Percentiles rank a stretch among this genome's conserved stretches.
These are phyloP conservation scores for Calliphora vicina DNA, from an alignment of 1,140 invertebrate genomes.

Conservation along the genomic window DNA sequence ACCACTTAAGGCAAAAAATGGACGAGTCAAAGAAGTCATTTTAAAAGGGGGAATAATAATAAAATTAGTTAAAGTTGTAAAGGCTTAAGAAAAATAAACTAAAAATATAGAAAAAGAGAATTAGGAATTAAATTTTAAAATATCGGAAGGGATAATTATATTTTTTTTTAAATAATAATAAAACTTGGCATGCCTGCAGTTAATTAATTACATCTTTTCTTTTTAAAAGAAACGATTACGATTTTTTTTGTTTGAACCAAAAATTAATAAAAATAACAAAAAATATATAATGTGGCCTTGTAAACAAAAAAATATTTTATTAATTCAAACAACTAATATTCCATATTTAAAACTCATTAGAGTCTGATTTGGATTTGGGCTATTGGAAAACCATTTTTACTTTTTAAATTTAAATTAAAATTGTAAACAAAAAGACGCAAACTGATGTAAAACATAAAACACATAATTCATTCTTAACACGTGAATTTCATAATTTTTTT, in stretches of 20 bases:
- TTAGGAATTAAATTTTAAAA: slow-evolving; percentile 8
- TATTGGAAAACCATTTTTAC: too few relatives aligned
- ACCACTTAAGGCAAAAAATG: slow-evolving; percentile 60
- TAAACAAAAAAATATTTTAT: too few relatives aligned
- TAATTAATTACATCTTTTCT: neutral
- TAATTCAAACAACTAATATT: too few relatives aligned
- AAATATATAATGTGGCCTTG: neutral
- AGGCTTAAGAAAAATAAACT: slow-evolving; percentile 26
- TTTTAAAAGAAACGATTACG: too few relatives aligned
- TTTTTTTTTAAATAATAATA: neutral
- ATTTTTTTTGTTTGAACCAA: too few relatives aligned
- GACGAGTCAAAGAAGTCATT: slow-evolving; percentile 64
- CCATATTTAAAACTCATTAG: too few relatives aligned
- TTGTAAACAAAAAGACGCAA: too few relatives aligned
- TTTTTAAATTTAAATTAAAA: neutral
- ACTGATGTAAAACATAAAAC: neutral
- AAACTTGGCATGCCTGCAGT: neutral
- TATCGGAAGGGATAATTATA: neutral
- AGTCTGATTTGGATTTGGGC: too few relatives aligned
- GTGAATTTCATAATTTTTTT: neutral
- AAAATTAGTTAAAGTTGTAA: slow-evolving; percentile 36
- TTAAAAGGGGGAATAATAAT: slow-evolving; percentile 39
- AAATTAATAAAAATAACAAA: neutral
- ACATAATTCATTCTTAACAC: neutral
- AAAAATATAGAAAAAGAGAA: slow-evolving; percentile 17